Percentiles rank a stretch among this genome's conserved stretches.
Conservation (phyloP, 1,140 invertebrate species). For the Acromyrmex echinatior region DNA sequence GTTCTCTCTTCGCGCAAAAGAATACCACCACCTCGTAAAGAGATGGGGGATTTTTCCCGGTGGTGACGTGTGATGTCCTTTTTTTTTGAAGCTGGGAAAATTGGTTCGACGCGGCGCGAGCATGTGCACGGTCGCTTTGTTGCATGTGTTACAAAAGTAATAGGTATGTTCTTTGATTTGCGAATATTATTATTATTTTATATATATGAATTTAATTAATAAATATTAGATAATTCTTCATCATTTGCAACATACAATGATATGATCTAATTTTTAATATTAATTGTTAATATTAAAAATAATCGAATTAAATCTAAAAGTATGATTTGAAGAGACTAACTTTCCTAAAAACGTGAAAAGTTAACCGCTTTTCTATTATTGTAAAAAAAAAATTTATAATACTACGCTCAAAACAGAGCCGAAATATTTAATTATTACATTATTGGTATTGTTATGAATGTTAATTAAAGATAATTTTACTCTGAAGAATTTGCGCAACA, state of each 20-base stretch:
- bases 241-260: neutral
- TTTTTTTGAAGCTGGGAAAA: slow-evolving; percentile 21
- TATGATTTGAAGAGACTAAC: too few relatives aligned
- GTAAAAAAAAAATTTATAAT: too few relatives aligned
- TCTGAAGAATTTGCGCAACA: too few relatives aligned
- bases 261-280: neutral
- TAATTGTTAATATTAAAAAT: neutral
- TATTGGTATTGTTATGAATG: too few relatives aligned
- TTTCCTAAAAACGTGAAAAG: too few relatives aligned
- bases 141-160: slow-evolving; percentile 3
- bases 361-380: too few relatives aligned
- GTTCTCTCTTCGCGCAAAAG: slow-evolving; percentile 33
- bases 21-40: slow-evolving; percentile 2
- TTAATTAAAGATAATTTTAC: too few relatives aligned
- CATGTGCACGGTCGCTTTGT: slow-evolving; percentile 1
- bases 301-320: neutral
- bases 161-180: slow-evolving; percentile 1
- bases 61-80: slow-evolving; percentile 14
- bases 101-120: slow-evolving; percentile 19
- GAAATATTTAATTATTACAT: too few relatives aligned
- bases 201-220: slow-evolving; percentile 1
- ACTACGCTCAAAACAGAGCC: too few relatives aligned
- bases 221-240: neutral
- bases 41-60: neutral
- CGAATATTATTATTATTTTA: neutral